Percentiles rank a stretch among this genome's conserved stretches.
Conservation (phyloP, 2,113 vertebrate species). For the Amphiprion percula region DNA sequence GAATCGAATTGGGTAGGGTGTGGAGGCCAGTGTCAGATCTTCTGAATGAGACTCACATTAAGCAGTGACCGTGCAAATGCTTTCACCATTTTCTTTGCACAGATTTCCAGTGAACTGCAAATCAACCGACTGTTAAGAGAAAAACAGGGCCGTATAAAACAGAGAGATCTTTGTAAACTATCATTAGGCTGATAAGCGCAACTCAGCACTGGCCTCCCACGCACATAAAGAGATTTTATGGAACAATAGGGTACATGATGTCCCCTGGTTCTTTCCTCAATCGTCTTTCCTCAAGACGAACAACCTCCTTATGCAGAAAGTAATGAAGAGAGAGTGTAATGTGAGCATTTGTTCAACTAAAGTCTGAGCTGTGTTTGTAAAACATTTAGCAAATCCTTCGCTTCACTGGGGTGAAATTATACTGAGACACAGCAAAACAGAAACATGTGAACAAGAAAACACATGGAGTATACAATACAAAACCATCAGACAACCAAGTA, state of each 20-base stretch:
- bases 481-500: too few relatives aligned
- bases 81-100: neutral
- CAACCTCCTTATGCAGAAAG: conserved; percentile 2
- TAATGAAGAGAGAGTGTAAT: conserved; percentile 15
- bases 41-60: neutral
- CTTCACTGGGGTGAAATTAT: neutral
- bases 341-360: conserved; percentile 2
- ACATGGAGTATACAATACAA: too few relatives aligned
- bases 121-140: neutral
- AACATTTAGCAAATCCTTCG: neutral
- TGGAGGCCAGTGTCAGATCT: neutral
- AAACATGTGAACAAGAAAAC: too few relatives aligned
- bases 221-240: conserved; percentile 29
- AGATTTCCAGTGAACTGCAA: neutral
- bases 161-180: conserved; percentile 16
- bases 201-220: conserved; percentile 4
- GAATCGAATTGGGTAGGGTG: too few relatives aligned
- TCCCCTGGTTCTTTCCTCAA: neutral
- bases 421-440: neutral
- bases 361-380: neutral
- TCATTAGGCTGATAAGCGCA: conserved; percentile 18
- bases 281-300: conserved; percentile 4
- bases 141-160: conserved; percentile 9
- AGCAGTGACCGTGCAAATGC: neutral
- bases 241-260: conserved; percentile 11